Evolutionary conservation across 2,888 invertebrate species (phyloP).

Genomic region (Automeris io): DNA sequence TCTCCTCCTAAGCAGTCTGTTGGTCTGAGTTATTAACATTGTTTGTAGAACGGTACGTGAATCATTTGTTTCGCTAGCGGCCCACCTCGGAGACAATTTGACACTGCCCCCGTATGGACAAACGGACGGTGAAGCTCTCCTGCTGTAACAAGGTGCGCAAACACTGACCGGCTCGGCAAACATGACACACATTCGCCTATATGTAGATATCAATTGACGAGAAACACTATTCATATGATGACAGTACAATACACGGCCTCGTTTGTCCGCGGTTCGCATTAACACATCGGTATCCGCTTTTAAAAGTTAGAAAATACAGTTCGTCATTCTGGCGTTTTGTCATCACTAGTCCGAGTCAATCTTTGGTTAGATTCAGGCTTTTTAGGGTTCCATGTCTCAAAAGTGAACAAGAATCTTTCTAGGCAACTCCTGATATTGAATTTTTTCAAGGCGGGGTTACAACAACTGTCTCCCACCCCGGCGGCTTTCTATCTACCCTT

Average conservation of each 20-base stretch:
- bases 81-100: conserved; percentile 26
- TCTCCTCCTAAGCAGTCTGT: no score
- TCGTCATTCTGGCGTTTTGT: no score
- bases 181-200: conserved; percentile 23
- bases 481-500: no score
- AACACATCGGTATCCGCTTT: neutral
- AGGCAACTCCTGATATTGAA: no score
- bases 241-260: conserved; percentile 1
- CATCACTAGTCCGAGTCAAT: no score
- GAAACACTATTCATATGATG: conserved; percentile 4
- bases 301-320: neutral
- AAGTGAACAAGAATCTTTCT: no score
- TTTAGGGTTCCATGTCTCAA: no score
- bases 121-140: conserved; percentile 26
- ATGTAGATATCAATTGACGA: conserved; percentile 4
- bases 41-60: conserved; percentile 25
- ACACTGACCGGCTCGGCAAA: conserved; percentile 19
- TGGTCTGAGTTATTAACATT: conserved; percentile 9
- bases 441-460: no score
- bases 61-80: conserved; percentile 14
- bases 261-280: neutral
- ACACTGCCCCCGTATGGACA: conserved; percentile 41
- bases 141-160: conserved; percentile 25
- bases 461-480: no score
- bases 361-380: no score